These are phyloP conservation scores for Neosilurus mollespiculum DNA, from an alignment of 2,797 vertebrate species.

Conservation along the genomic window DNA sequence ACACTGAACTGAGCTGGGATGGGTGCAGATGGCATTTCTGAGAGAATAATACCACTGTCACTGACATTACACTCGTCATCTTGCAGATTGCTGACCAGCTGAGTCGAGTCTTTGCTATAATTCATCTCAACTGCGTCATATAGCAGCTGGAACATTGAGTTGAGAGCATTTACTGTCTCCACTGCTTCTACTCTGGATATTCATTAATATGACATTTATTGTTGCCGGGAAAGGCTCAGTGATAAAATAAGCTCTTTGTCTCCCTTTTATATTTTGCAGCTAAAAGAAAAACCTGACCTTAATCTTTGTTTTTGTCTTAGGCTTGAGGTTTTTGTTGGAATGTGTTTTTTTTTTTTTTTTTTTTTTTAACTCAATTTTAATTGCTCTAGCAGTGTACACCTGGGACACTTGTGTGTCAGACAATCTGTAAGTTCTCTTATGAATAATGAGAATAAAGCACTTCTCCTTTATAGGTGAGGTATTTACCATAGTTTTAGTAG, in stretches of 20 bases:
- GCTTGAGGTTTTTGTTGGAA: not conserved
- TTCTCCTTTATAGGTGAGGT: too few relatives aligned
- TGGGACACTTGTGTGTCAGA: not conserved
- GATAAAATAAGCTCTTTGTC: not conserved
- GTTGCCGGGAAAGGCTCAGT: not conserved
- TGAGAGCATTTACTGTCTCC: not conserved
- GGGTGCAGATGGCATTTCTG: not conserved
- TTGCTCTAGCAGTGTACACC: not conserved
- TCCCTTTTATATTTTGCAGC: not conserved
- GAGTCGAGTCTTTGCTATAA: not conserved
- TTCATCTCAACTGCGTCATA: not conserved
- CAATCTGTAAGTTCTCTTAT: too few relatives aligned
- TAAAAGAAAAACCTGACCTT: slow-evolving; percentile 3
- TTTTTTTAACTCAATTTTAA: not conserved
- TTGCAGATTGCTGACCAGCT: not conserved
- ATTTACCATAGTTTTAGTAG: too few relatives aligned
- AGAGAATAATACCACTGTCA: not conserved
- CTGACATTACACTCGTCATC: not conserved
- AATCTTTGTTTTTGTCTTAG: not conserved
- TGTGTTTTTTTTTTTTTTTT: too few relatives aligned
- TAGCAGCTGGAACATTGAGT: not conserved
- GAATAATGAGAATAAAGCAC: not conserved
- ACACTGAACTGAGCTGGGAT: not conserved
- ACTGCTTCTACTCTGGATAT: not conserved
- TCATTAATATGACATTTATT: not conserved